phyloP scores from a whole-genome alignment of 1,140 invertebrate species.

The Hyles euphorbiae region DNA sequence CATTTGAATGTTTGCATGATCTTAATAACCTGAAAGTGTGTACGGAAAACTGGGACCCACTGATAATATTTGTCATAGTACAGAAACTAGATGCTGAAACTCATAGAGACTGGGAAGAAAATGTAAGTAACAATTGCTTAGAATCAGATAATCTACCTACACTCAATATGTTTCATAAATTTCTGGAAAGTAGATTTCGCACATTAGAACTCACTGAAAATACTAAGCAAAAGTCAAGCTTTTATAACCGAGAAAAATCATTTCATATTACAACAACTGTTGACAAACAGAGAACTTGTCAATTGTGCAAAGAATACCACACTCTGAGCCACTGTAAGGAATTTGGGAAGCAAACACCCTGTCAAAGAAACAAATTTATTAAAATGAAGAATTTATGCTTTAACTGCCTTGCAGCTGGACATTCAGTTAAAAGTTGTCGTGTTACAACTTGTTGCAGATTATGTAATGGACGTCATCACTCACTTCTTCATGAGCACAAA shows the following conservation, averaged over 20 bases:
- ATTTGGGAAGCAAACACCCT: conserved; percentile 19
- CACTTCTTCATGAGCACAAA: conserved; percentile 27
- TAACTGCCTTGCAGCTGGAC: conserved; percentile 31
- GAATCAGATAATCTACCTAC: no score
- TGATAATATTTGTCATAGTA: no score
- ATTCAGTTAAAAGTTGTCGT: conserved; percentile 28
- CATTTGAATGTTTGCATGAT: conserved; percentile 17
- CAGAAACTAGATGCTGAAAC: no score
- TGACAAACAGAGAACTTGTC: conserved; percentile 9
- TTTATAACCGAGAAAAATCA: conserved; percentile 8
- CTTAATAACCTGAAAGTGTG: conserved; percentile 13
- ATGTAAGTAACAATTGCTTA: no score
- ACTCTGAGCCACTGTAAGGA: conserved; percentile 27
- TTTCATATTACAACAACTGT: conserved; percentile 10
- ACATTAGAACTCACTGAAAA: not conserved
- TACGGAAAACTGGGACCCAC: no score
- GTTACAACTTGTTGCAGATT: conserved; percentile 26
- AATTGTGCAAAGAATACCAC: conserved; percentile 25
- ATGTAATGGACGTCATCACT: conserved; percentile 34
- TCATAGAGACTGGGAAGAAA: no score
- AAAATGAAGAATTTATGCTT: conserved; percentile 31
- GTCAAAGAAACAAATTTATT: conserved; percentile 27
- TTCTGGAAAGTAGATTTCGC: no score
- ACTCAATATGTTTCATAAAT: no score
- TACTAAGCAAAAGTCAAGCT: conserved; percentile 8